Evolutionary conservation across 2,113 vertebrate species (phyloP).

Genomic region (Hippocampus guttulatus): DNA sequence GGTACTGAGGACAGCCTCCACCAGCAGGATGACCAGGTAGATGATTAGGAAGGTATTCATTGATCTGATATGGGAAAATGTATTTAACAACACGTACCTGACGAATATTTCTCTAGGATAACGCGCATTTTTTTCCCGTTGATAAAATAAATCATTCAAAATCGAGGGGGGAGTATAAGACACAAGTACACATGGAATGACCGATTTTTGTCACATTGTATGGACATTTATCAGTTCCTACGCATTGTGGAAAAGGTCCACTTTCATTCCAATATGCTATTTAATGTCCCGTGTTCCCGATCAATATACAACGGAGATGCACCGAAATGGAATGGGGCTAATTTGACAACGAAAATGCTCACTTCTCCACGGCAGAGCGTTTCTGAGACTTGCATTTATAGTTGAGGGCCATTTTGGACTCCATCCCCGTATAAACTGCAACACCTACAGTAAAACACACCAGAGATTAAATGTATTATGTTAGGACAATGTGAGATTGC

Average conservation of each 20-base stretch:
- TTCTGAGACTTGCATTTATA: conserved; percentile 99
- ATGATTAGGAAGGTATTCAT: conserved; percentile 98
- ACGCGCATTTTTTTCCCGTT: too few relatives aligned
- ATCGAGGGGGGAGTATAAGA: too few relatives aligned
- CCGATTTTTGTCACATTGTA: too few relatives aligned
- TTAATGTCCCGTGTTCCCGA: too few relatives aligned
- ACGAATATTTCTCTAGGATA: too few relatives aligned
- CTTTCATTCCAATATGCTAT: too few relatives aligned
- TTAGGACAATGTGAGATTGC: not conserved
- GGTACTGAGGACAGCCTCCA: conserved; percentile 92
- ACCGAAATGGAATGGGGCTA: too few relatives aligned
- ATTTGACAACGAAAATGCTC: conserved; percentile 41
- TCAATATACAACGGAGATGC: too few relatives aligned
- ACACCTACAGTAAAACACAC: conserved; percentile 76
- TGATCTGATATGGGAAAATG: conserved; percentile 73
- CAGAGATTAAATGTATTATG: not conserved
- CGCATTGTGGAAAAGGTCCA: too few relatives aligned
- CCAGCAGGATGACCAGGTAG: conserved; percentile 91
- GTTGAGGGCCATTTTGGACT: conserved; percentile 99
- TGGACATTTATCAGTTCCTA: too few relatives aligned
- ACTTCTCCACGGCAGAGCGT: conserved; percentile 98
- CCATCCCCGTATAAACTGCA: conserved; percentile 97
- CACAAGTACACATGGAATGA: too few relatives aligned
- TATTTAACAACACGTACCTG: not conserved
- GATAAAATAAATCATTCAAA: too few relatives aligned